Percentiles rank a stretch among this genome's conserved stretches.
phyloP scores from a whole-genome alignment of 2,113 vertebrate genomes.

The Zosterops borbonicus region DNA sequence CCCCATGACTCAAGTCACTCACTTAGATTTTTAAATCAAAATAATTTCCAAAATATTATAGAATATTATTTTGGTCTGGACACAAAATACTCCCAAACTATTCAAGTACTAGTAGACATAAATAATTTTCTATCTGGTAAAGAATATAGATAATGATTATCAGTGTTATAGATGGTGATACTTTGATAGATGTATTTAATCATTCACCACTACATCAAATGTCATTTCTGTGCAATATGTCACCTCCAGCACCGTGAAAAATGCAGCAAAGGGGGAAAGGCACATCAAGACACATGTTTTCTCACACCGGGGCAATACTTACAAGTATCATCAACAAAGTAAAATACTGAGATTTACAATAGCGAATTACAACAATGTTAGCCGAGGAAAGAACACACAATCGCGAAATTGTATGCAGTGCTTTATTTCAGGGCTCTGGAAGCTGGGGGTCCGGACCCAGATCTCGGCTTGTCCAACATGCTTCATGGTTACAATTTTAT shows the following conservation, averaged over 20 bases:
- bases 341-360: not conserved
- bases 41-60: not conserved
- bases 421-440: no score
- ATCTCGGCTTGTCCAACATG: no score
- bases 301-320: not conserved
- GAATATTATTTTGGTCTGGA: not conserved
- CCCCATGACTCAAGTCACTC: fast-evolving
- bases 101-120: not conserved
- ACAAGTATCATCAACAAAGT: not conserved
- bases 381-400: no score
- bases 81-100: not conserved
- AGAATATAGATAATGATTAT: not conserved
- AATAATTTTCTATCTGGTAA: not conserved
- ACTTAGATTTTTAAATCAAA: not conserved
- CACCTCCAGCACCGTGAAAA: not conserved
- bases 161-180: not conserved
- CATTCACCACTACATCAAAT: not conserved
- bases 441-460: no score
- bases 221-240: not conserved
- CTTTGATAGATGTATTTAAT: not conserved
- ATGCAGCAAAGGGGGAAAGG: not conserved
- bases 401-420: no score
- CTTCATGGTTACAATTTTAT: no score
- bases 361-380: not conserved
- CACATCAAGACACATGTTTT: not conserved